A percentile compares a stretch with the other conserved stretches of the same genome.
These are phyloP conservation scores for Daphoenositta chrysoptera DNA, from an alignment of 2,113 vertebrate species.

Conservation along the genomic window DNA sequence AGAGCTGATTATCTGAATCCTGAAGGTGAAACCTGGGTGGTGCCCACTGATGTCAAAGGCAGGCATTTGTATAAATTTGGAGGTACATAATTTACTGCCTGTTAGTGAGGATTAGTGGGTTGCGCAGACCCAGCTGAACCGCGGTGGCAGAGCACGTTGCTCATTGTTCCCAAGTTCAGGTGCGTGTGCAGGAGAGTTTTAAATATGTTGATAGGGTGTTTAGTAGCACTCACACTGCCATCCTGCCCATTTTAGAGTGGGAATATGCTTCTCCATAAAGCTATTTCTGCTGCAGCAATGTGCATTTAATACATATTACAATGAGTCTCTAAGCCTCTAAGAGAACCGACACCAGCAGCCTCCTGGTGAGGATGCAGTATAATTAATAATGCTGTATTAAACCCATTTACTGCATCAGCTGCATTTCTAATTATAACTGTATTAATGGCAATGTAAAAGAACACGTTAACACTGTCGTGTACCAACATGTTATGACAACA, in stretches of 20 bases:
- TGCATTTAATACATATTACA: conserved; percentile 43
- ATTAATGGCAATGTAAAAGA: conserved; percentile 46
- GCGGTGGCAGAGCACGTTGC: background rate
- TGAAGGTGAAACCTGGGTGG: conserved; percentile 81
- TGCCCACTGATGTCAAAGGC: conserved; percentile 72
- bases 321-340: conserved; percentile 14
- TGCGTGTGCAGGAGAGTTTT: background rate
- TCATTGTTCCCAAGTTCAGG: conserved; percentile 42
- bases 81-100: conserved; percentile 76
- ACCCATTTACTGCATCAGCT: conserved; percentile 43
- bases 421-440: conserved; percentile 63
- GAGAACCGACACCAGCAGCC: conserved; percentile 1
- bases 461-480: background rate
- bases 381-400: conserved; percentile 68
- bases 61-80: conserved; percentile 65
- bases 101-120: conserved; percentile 63
- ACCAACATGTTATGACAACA: background rate
- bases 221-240: background rate
- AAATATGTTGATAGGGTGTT: background rate
- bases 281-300: conserved; percentile 38
- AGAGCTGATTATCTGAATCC: conserved; percentile 78
- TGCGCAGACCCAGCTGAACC: conserved; percentile 1
- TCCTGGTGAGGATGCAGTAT: conserved; percentile 29
- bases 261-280: conserved; percentile 6
- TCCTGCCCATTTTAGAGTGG: background rate